Evolutionary conservation across 2,113 vertebrate species (phyloP), one percentile per base, ranked within the genome.

Genomic region (Toxostoma redivivum): DNA sequence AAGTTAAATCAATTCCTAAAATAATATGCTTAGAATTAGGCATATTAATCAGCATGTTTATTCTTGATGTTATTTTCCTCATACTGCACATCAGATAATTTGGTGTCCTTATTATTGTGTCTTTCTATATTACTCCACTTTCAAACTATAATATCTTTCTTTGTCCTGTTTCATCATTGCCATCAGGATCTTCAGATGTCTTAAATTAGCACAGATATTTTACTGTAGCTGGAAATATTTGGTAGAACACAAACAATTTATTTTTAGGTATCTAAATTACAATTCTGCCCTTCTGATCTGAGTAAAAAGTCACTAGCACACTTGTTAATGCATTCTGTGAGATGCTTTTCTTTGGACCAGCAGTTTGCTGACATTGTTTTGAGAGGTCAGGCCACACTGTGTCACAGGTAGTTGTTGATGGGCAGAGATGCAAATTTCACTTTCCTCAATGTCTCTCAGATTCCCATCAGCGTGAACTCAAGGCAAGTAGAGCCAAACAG

Each of bases 1-100:
- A 92, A 94, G 81, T 94, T 95, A 95, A 97, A 88, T 94, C 51
- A 95, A 89, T 96, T 97, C 37, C 10, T 44, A 96, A 97, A 96
- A 91, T 95, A 95, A 97, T 96, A 85, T 42, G 53, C 40, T 97
- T 95, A 94, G 62, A 81, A 89, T 88, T 76, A 94, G 67, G 40
- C 24, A 81, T 61, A 94, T 92, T 91, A 95, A 96, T 96, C 77
- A 91, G 25, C 72, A 78, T 61, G 22, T 37, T 94, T 93, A 94
- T 88, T 88, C 76, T 76, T 96, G 65, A 95, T 33, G 7, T 88
- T 90, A 40, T 54, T 85, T 86, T 95, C 40, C 21, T 86, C 38
- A 60, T 91, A 58, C 8, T 3, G 2, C 12, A 56, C 35, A 51
- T 60, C 51, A 90, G 74, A 64, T 37, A 80, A 61, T 21, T 78